Conservation (phyloP, 2,113 vertebrate genomes). For the Gymnorhina tibicen region DNA sequence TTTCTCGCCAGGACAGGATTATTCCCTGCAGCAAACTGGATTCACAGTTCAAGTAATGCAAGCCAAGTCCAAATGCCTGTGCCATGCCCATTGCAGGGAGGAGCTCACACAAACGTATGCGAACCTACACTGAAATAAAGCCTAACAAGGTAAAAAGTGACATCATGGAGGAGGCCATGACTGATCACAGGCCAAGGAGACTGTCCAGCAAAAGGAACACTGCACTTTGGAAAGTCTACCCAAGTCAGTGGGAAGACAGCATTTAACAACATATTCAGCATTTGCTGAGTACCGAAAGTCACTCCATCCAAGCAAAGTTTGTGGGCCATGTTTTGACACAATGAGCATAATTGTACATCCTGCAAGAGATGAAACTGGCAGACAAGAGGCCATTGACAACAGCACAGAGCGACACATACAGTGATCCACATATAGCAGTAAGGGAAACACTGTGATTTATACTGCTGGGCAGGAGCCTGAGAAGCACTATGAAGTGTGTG, state of each 20-base stretch:
- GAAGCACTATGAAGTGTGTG: fast-evolving
- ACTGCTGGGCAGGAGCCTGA: not conserved
- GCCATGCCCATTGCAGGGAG: not conserved
- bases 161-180: not conserved
- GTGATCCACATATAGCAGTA: fast-evolving
- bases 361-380: not conserved
- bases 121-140: not conserved
- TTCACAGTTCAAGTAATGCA: not conserved
- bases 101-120: not conserved
- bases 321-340: not conserved
- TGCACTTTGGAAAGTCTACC: not conserved
- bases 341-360: not conserved
- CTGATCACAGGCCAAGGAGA: not conserved
- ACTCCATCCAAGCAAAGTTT: not conserved
- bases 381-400: not conserved
- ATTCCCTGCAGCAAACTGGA: not conserved
- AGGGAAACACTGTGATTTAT: not conserved
- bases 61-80: not conserved
- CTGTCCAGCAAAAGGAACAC: not conserved
- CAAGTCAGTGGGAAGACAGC: not conserved
- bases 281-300: not conserved
- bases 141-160: not conserved
- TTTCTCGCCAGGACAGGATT: not conserved
- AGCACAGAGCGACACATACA: fast-evolving
- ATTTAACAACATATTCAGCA: not conserved